A percentile compares a stretch with the other conserved stretches of the same genome.
These are phyloP conservation scores for Mechanitis messenoides DNA, from an alignment of 2,888 invertebrate genomes.

Conservation along the genomic window DNA sequence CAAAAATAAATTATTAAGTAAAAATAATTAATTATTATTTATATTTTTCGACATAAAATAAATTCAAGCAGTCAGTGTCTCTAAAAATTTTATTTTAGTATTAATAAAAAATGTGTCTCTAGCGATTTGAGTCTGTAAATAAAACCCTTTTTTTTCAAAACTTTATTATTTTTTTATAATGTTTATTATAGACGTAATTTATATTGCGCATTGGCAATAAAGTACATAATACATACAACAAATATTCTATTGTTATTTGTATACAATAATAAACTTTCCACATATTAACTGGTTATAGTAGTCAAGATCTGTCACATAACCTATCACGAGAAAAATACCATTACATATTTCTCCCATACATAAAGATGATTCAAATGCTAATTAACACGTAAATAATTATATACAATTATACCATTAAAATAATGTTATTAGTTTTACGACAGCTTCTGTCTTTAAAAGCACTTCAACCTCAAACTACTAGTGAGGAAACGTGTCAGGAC, in stretches of 20 bases:
- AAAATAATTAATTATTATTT: too few species aligned
- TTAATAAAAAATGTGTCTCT: neutral
- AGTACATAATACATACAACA: constrained; percentile 71
- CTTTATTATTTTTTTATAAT: constrained; percentile 75
- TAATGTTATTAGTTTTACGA: constrained; percentile 46
- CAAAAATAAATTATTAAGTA: too few species aligned
- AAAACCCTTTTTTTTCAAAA: constrained; percentile 58
- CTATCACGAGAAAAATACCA: constrained; percentile 55
- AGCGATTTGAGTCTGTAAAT: constrained; percentile 23
- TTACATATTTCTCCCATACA: constrained; percentile 41
- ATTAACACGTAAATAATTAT: constrained; percentile 35
- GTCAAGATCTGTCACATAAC: constrained; percentile 55
- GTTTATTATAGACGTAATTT: constrained; percentile 73
- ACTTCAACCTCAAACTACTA: constrained; percentile 49
- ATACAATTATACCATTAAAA: constrained; percentile 37
- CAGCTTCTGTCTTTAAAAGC: constrained; percentile 69
- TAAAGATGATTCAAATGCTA: constrained; percentile 36
- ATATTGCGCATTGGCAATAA: constrained; percentile 53
- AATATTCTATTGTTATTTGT: constrained; percentile 72
- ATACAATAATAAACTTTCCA: constrained; percentile 75
- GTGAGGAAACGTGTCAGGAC: constrained; percentile 49
- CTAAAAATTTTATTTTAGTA: too few species aligned
- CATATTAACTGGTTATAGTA: constrained; percentile 73
- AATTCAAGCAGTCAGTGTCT: too few species aligned
- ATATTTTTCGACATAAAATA: too few species aligned